Evolutionary conservation across 2,888 invertebrate genomes (phyloP), one percentile per base, ranked within the genome.

Genomic region (Teleogryllus oceanicus): DNA sequence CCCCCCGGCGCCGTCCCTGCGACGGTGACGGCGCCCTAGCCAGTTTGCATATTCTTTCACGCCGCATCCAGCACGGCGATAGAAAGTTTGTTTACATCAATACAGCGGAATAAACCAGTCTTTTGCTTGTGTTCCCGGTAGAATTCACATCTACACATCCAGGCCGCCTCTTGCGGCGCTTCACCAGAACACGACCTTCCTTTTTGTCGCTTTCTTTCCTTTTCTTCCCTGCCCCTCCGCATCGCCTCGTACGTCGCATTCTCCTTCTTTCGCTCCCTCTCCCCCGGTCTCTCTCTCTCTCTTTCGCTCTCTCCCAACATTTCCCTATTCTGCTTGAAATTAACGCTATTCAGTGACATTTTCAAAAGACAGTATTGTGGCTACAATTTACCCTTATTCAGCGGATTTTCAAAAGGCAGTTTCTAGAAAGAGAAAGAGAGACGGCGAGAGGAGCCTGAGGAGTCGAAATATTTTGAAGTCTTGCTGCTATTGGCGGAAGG

Each of bases 291-390:
- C 76, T 77, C 79, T 77, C 76, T 51, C 76, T 24, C 49, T 20
- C 75, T 74, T 78, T 77, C 77, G 78, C 81, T 80, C 74, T 78
- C 74, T 37, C 78, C 77, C 80, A 75, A 80, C 81, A 82, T 83
- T 82, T 82, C 82, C 82, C 82, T 83, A 82, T 83, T 82, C 81
- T 83, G 78, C 81, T 81, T 76, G 80, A 83, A 83, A 83, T 83
- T 83, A 83, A 83, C 83, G 83, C 83, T 83, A 83, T 83, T 83
- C 83, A 83, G 82, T 81, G 82, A 82, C 81, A 83, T 81, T 83
- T 83, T 83, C 79, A 83, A 83, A 83, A 83, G 83, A 83, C 83
- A 83, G 81, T 83, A 83, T 83, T 83, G 83, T 83, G 83, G 82
- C 82, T 82, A 83, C 83, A 83, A 83, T 83, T 83, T 83, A 80